Evolutionary conservation across 1,140 invertebrate genomes (phyloP), one percentile per base, ranked within the genome.

Genomic region (Eurosta solidaginis): DNA sequence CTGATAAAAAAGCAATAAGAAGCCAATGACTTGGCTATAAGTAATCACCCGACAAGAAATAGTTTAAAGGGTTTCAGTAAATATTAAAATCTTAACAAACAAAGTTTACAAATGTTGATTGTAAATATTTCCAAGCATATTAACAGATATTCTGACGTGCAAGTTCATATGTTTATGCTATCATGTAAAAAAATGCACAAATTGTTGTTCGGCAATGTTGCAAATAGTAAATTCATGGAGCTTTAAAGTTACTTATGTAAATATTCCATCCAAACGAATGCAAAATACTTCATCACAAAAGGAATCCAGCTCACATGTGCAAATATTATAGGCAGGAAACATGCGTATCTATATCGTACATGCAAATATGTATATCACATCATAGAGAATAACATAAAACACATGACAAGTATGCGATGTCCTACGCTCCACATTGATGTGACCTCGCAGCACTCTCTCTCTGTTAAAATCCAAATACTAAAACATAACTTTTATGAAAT

Each of bases 221-320:
- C 14, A 17, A 3, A 14, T 10, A 17, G 25, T 14, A 27, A 29
- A 9, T 54, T 10, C 22, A 12, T 20, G 50, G 12, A 40, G 59
- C 27, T 33, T n/a, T 40, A 17, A 36, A 36, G 29, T 68, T 40
- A 14, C n/a, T 33, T 29, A 40, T 27, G 59, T n/a, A 68, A 68
- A 40, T 68, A 68, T 68, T 68, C 40, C 59, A 20, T 68, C 40
- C 33, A 68, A n/a, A 68, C 22, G 27, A 17, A 22, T 40, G 20
- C 45, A 36, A 68, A 40, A 68, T 68, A 68, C 40, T 68, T 68
- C 59, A 68, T 68, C 59, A 42, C 10, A 40, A 42, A 52, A 68
- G 59, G 29, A 17, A 68, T 68, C 9, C 12, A n/a, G 7, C 20
- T 17, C 33, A 68, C n/a, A 68, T 33, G 5, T 33, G 33, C 33